Evolutionary conservation across 2,888 invertebrate genomes (phyloP).

Genomic region (Glaucopsyche alexis): DNA sequence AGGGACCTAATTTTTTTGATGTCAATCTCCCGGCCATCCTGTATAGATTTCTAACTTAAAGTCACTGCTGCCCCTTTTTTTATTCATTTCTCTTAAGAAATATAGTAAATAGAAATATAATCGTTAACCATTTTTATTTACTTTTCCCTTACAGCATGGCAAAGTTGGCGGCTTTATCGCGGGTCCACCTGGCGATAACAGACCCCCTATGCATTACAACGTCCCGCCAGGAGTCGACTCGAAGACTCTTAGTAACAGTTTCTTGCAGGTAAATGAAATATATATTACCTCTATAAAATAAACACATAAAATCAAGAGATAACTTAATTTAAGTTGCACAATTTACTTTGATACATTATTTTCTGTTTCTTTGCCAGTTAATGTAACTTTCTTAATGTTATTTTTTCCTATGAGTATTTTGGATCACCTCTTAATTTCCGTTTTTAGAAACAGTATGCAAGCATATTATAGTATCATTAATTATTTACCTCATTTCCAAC

Average conservation of each 20-base stretch:
- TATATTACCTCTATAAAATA: neutral
- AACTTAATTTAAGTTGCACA: neutral
- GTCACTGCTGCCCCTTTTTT: too few relatives aligned
- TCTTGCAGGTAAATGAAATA: slow-evolving; percentile 66
- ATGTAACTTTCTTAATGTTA: too few relatives aligned
- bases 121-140: neutral
- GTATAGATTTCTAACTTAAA: too few relatives aligned
- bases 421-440: neutral
- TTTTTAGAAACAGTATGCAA: neutral
- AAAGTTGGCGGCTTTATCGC: slow-evolving; percentile 67
- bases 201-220: slow-evolving; percentile 80
- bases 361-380: neutral
- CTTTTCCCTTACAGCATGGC: slow-evolving; percentile 50
- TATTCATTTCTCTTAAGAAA: too few relatives aligned
- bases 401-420: neutral
- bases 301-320: too few relatives aligned
- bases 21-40: too few relatives aligned
- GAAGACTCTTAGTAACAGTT: slow-evolving; percentile 83
- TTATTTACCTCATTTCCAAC: neutral
- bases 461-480: neutral
- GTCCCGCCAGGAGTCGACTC: slow-evolving; percentile 82
- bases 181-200: slow-evolving; percentile 52
- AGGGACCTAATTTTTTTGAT: too few relatives aligned
- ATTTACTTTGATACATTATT: neutral
- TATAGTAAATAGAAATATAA: too few relatives aligned